These are phyloP conservation scores for Trachythela sp. DNA, from an alignment of 64 coral and sea anemone species.

Conservation along the genomic window DNA sequence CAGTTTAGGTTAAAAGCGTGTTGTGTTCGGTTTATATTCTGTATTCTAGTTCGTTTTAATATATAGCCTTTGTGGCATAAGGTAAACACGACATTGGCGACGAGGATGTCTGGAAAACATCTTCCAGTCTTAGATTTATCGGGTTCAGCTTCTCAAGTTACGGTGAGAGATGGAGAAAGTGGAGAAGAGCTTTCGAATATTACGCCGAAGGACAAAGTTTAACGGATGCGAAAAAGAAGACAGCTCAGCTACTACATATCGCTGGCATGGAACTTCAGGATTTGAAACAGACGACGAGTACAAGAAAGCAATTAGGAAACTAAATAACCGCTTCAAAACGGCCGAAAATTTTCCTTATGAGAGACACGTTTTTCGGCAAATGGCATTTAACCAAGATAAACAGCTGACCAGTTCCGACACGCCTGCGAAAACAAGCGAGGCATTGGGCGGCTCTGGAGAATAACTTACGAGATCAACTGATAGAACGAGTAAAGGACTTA, in stretches of 20 bases:
- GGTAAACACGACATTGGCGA: constrained; percentile 26
- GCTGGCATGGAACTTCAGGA: constrained; percentile 32
- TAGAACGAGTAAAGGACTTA: constrained; percentile 29
- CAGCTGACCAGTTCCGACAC: constrained; percentile 28
- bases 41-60: too few species aligned
- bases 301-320: background rate
- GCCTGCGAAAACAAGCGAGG: constrained; percentile 23
- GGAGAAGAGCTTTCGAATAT: constrained; percentile 26
- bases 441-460: constrained; percentile 30
- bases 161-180: constrained; percentile 26
- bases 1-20: too few species aligned
- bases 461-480: constrained; percentile 44
- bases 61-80: too few species aligned
- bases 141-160: background rate
- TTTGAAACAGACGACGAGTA: background rate
- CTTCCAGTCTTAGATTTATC: constrained; percentile 3
- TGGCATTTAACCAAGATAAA: constrained; percentile 11
- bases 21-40: too few species aligned
- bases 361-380: background rate
- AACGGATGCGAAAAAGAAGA: constrained; percentile 31
- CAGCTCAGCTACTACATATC: constrained; percentile 15
- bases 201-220: constrained; percentile 22
- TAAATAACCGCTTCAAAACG: constrained; percentile 7
- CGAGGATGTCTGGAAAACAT: constrained; percentile 33
- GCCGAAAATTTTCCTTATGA: background rate